A percentile compares a stretch with the other conserved stretches of the same genome.
Conservation (phyloP, 2,113 vertebrate species). For the Melanotaenia duboulayi region DNA sequence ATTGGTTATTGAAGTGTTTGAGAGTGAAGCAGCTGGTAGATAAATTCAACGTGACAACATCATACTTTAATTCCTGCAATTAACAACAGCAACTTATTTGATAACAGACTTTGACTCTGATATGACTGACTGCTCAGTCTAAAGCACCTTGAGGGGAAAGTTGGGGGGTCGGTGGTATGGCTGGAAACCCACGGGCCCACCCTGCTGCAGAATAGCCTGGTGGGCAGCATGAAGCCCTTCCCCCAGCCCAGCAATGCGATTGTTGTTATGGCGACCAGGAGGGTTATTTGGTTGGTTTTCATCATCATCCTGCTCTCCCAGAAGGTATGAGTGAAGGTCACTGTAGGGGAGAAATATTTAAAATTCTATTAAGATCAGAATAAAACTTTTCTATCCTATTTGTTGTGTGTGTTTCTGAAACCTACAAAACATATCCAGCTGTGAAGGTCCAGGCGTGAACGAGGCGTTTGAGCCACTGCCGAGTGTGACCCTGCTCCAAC, state of each 20-base stretch:
- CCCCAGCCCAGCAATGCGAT: slow-evolving; percentile 90
- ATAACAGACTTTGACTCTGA: background rate
- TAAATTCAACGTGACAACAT: too few relatives aligned
- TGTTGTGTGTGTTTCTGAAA: background rate
- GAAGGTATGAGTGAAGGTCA: slow-evolving; percentile 95
- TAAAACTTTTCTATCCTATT: background rate
- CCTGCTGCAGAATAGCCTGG: slow-evolving; percentile 96
- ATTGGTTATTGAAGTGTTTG: too few relatives aligned
- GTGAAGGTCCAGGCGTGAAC: slow-evolving; percentile 95
- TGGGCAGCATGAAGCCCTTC: slow-evolving; percentile 96
- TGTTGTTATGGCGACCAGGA: slow-evolving; percentile 85
- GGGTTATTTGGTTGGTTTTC: slow-evolving; percentile 86
- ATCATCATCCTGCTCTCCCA: slow-evolving; percentile 94
- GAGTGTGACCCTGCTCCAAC: slow-evolving; percentile 95
- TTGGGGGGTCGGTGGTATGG: slow-evolving; percentile 92
- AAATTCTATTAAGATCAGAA: background rate
- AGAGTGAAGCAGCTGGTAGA: too few relatives aligned
- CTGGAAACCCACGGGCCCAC: slow-evolving; percentile 93
- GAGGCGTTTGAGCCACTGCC: slow-evolving; percentile 96
- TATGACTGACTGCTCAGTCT: background rate
- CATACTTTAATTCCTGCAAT: too few relatives aligned
- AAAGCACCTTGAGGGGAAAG: slow-evolving; percentile 91
- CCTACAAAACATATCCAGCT: slow-evolving; percentile 93
- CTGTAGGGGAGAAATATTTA: slow-evolving; percentile 70
- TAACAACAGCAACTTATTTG: background rate